Evolutionary conservation across 1,140 invertebrate genomes (phyloP).

Genomic region (Berghia stephanieae): DNA sequence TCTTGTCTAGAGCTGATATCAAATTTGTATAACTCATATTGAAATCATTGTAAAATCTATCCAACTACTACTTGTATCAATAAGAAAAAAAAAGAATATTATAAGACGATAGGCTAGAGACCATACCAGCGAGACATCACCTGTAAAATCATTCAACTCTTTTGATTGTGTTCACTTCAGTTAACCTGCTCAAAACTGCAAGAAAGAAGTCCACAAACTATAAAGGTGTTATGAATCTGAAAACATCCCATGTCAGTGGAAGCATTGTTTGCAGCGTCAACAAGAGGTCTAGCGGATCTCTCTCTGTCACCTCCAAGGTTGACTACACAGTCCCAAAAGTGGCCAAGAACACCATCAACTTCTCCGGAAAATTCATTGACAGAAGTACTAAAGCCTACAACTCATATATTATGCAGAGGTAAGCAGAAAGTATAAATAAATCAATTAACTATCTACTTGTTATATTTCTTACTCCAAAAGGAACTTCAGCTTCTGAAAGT

Average conservation of each 20-base stretch:
- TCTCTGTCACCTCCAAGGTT: conserved; percentile 32
- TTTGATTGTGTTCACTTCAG: conserved; percentile 36
- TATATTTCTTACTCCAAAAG: too few relatives aligned
- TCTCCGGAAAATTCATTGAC: conserved; percentile 41
- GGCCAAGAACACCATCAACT: conserved; percentile 41
- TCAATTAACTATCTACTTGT: too few relatives aligned
- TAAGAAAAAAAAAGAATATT: too few relatives aligned
- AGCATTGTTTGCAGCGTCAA: conserved; percentile 36
- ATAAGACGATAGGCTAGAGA: too few relatives aligned
- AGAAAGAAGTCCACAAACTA: conserved; percentile 37
- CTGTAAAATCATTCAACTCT: too few relatives aligned
- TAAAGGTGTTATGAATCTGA: conserved; percentile 32
- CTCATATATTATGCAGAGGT: conserved; percentile 45
- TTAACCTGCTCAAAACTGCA: conserved; percentile 28
- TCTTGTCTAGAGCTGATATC: not conserved
- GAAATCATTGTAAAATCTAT: too few relatives aligned
- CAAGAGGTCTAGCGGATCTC: conserved; percentile 30
- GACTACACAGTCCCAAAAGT: conserved; percentile 48
- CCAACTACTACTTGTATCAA: too few relatives aligned
- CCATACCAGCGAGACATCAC: too few relatives aligned
- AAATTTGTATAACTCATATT: too few relatives aligned
- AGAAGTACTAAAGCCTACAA: conserved; percentile 42
- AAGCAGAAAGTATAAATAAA: too few relatives aligned
- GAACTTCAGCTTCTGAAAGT: too few relatives aligned
- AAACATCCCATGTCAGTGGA: conserved; percentile 36